Conservation (phyloP, 2,888 invertebrate genomes). For the Ptychoptera contaminata region DNA sequence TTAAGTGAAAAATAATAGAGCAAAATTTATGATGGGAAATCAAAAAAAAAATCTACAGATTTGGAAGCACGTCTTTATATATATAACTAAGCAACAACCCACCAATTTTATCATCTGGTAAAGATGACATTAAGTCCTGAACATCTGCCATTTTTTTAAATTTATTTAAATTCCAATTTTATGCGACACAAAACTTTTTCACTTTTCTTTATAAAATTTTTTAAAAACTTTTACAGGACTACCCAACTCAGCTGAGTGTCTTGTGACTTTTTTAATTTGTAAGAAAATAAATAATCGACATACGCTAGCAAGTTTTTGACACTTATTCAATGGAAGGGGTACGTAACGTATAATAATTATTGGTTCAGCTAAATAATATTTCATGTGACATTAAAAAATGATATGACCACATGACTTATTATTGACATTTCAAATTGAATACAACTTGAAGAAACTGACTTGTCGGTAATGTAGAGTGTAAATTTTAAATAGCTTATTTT, state of each 20-base stretch:
- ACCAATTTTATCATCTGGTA: slow-evolving; percentile 81
- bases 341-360: no score
- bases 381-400: no score
- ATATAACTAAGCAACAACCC: slow-evolving; percentile 24
- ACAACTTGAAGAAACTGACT: no score
- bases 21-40: not conserved
- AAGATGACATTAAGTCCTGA: slow-evolving; percentile 54
- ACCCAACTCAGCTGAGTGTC: slow-evolving; percentile 19
- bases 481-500: no score
- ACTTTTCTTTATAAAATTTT: slow-evolving; percentile 19
- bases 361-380: no score
- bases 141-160: slow-evolving; percentile 24
- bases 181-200: slow-evolving; percentile 11
- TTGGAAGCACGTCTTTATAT: slow-evolving; percentile 21
- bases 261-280: slow-evolving; percentile 23
- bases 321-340: not conserved
- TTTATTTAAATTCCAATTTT: not conserved
- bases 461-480: no score
- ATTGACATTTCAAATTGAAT: no score
- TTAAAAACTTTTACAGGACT: slow-evolving; percentile 1
- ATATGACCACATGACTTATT: no score
- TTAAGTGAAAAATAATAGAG: not conserved
- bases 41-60: slow-evolving; percentile 15
- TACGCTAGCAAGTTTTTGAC: not conserved
- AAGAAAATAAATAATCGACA: slow-evolving; percentile 3